Evolutionary conservation across 2,888 invertebrate genomes (phyloP).

Genomic region (Rotaria magnacalcarata): DNA sequence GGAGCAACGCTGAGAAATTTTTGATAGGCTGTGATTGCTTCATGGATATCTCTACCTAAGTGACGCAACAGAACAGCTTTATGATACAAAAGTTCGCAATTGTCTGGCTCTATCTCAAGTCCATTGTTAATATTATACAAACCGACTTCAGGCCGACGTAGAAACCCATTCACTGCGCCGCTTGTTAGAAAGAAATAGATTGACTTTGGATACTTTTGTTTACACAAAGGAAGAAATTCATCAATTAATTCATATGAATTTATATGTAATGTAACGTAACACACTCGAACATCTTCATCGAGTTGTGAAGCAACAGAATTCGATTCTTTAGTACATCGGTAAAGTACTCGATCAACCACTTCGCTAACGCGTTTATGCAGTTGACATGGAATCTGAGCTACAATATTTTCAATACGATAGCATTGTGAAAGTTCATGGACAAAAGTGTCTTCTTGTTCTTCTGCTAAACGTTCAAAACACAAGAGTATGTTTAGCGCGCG

Average conservation of each 20-base stretch:
- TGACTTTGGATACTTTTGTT: slow-evolving; percentile 34
- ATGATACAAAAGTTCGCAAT: not conserved
- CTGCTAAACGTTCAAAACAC: not conserved
- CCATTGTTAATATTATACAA: slow-evolving; percentile 33
- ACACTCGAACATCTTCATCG: slow-evolving; percentile 5
- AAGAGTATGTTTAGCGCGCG: not conserved
- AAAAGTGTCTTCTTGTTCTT: not conserved
- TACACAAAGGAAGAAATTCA: not conserved
- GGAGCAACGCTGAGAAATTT: slow-evolving; percentile 31
- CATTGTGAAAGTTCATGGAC: slow-evolving; percentile 29
- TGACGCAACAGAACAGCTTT: slow-evolving; percentile 32
- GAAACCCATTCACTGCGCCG: slow-evolving; percentile 23
- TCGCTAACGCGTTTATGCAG: slow-evolving; percentile 33
- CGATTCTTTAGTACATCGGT: not conserved
- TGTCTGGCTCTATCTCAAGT: slow-evolving; percentile 24
- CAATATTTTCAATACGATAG: slow-evolving; percentile 38
- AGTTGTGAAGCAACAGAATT: not conserved
- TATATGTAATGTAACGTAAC: slow-evolving; percentile 10
- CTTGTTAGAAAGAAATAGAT: slow-evolving; percentile 1
- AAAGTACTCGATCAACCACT: slow-evolving; percentile 34
- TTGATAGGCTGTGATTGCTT: slow-evolving; percentile 35
- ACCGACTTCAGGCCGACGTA: not conserved
- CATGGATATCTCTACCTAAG: not conserved
- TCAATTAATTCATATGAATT: not conserved
- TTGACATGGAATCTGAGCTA: slow-evolving; percentile 19